Conservation (phyloP, 2,797 vertebrate genomes). For the Ciconia nigra region DNA sequence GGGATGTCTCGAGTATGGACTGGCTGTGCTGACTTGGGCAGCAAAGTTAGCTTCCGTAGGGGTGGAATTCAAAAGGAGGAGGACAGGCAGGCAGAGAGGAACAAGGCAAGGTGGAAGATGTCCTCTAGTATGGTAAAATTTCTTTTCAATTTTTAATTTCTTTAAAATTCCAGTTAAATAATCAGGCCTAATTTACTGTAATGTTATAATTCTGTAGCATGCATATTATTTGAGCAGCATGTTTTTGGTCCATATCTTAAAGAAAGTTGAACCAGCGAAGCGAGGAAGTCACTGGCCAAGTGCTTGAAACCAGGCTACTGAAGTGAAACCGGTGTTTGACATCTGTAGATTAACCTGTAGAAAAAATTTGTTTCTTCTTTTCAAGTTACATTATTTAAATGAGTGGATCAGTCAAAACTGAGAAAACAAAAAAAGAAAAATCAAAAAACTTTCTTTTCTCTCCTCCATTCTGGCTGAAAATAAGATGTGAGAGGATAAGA, state of each 20-base stretch:
- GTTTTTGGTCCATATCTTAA: not conserved
- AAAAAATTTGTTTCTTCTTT: not conserved
- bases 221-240: fast-evolving
- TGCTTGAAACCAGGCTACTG: not conserved
- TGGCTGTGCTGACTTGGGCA: not conserved
- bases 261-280: not conserved
- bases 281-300: not conserved
- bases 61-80: not conserved
- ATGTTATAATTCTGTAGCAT: fast-evolving
- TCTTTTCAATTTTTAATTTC: not conserved
- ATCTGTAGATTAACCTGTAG: not conserved
- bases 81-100: not conserved
- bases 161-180: not conserved
- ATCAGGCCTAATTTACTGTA: not conserved
- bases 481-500: not conserved
- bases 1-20: not conserved
- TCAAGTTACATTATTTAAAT: not conserved
- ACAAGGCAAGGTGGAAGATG: not conserved
- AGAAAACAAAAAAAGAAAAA: not conserved
- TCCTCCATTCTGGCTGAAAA: not conserved
- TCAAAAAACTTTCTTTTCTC: not conserved
- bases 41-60: not conserved
- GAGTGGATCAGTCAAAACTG: not conserved
- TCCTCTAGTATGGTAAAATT: not conserved
- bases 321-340: not conserved